Conservation (phyloP, 2,888 invertebrate species). For the Yponomeuta cagnagella region DNA sequence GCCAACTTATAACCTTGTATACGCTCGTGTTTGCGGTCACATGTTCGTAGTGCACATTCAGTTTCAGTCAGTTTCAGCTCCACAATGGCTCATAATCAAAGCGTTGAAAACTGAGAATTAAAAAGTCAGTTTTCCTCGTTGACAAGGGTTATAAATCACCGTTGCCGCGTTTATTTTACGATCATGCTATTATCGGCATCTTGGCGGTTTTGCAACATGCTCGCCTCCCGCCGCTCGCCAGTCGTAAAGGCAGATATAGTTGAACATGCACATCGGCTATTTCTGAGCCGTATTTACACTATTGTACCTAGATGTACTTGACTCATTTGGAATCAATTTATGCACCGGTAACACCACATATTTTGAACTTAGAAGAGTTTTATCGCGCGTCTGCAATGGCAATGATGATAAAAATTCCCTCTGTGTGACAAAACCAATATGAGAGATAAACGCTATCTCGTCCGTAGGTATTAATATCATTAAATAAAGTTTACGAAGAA, state of each 20-base stretch:
- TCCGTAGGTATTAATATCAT: not conserved
- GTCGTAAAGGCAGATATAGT: slow-evolving; percentile 63
- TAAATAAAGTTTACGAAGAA: not conserved
- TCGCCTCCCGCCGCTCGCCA: slow-evolving; percentile 40
- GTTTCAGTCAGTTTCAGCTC: slow-evolving; percentile 30
- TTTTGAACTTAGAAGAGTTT: not conserved
- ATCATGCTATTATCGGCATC: slow-evolving; percentile 67
- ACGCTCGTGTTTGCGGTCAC: not conserved
- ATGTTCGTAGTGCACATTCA: slow-evolving; percentile 12
- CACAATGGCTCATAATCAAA: slow-evolving; percentile 62
- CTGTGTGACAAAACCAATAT: not conserved
- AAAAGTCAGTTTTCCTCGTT: slow-evolving; percentile 61
- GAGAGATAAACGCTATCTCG: not conserved
- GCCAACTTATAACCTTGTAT: not conserved
- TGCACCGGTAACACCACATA: not conserved
- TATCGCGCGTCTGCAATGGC: not conserved
- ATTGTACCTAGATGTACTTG: slow-evolving; percentile 24
- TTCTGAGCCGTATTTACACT: slow-evolving; percentile 48
- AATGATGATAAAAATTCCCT: not conserved
- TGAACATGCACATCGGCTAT: slow-evolving; percentile 57
- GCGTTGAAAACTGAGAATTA: slow-evolving; percentile 54
- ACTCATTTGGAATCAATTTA: not conserved
- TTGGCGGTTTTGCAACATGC: slow-evolving; percentile 64
- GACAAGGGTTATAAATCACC: slow-evolving; percentile 65
- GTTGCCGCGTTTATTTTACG: slow-evolving; percentile 66